Evolutionary conservation across 2,797 vertebrate genomes (phyloP).

Genomic region (Thunnus albacares): DNA sequence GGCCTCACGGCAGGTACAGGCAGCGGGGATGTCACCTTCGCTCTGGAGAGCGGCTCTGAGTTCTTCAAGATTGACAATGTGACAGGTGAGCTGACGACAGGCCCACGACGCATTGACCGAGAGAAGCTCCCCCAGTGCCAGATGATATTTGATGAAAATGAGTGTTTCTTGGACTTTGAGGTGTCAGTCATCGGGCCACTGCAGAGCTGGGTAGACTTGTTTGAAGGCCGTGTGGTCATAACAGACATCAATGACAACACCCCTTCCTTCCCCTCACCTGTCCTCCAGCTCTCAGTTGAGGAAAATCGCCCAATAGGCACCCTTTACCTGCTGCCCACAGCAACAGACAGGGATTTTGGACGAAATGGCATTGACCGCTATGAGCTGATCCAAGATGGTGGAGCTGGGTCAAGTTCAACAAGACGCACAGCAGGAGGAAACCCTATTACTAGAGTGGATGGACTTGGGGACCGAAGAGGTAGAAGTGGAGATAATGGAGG

Average conservation of each 20-base stretch:
- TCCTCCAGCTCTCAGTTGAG: slow-evolving; percentile 97
- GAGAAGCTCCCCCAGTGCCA: slow-evolving; percentile 98
- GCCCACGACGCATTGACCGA: slow-evolving; percentile 93
- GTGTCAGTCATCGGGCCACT: slow-evolving; percentile 97
- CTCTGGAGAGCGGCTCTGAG: slow-evolving; percentile 96
- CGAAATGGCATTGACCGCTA: slow-evolving; percentile 96
- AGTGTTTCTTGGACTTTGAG: slow-evolving; percentile 98
- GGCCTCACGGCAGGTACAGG: slow-evolving; percentile 94
- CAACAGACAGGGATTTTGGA: slow-evolving; percentile 97
- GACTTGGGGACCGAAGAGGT: slow-evolving; percentile 81
- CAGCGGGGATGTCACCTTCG: slow-evolving; percentile 96
- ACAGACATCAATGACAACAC: slow-evolving; percentile 99
- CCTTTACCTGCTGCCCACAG: slow-evolving; percentile 96
- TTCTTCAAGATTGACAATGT: slow-evolving; percentile 98
- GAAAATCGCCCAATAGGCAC: slow-evolving; percentile 97
- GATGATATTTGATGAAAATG: slow-evolving; percentile 98
- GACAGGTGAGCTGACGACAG: slow-evolving; percentile 96
- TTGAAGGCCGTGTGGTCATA: slow-evolving; percentile 95
- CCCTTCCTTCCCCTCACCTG: slow-evolving; percentile 95
- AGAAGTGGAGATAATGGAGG: slow-evolving; percentile 78
- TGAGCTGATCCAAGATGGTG: slow-evolving; percentile 93
- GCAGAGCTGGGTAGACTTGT: slow-evolving; percentile 98
- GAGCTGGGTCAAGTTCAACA: slow-evolving; percentile 76
- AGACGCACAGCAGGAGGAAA: slow-evolving; percentile 77
- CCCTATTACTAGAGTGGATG: slow-evolving; percentile 77